A percentile compares a stretch with the other conserved stretches of the same genome.
Conservation (phyloP, 2,797 vertebrate species). For the Enteromius fasciolatus region DNA sequence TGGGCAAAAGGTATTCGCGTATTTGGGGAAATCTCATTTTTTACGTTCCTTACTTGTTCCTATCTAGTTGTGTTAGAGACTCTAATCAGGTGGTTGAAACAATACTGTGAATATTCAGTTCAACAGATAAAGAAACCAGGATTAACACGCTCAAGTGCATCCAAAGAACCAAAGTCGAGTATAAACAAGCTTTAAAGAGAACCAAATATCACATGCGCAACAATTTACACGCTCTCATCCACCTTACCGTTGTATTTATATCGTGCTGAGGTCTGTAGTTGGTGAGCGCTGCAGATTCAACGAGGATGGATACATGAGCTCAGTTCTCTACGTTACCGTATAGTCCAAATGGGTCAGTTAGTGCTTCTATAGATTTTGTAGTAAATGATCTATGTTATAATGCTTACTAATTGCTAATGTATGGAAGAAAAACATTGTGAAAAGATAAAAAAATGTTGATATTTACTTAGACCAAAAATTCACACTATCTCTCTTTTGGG, state of each 20-base stretch:
- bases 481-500: constrained; percentile 77
- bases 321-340: constrained; percentile 77
- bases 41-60: constrained; percentile 61
- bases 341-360: constrained; percentile 90
- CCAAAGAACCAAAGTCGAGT: constrained; percentile 76
- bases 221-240: constrained; percentile 56
- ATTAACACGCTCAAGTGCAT: constrained; percentile 67
- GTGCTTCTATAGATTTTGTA: constrained; percentile 89
- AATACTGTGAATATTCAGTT: constrained; percentile 88
- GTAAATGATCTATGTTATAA: constrained; percentile 86
- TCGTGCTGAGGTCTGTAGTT: constrained; percentile 36
- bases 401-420: constrained; percentile 85
- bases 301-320: constrained; percentile 63
- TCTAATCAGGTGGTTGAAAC: constrained; percentile 86
- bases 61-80: constrained; percentile 83
- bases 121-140: constrained; percentile 81
- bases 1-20: constrained; percentile 76
- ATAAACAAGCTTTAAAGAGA: constrained; percentile 57
- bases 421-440: constrained; percentile 80
- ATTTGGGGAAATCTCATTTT: constrained; percentile 77
- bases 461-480: constrained; percentile 90
- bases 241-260: constrained; percentile 63
- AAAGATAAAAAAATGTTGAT: constrained; percentile 76
- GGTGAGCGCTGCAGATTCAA: constrained; percentile 46
- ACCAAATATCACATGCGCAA: constrained; percentile 50